Evolutionary conservation across 1,140 invertebrate species (phyloP).

Genomic region (Rhopalosiphum maidis): DNA sequence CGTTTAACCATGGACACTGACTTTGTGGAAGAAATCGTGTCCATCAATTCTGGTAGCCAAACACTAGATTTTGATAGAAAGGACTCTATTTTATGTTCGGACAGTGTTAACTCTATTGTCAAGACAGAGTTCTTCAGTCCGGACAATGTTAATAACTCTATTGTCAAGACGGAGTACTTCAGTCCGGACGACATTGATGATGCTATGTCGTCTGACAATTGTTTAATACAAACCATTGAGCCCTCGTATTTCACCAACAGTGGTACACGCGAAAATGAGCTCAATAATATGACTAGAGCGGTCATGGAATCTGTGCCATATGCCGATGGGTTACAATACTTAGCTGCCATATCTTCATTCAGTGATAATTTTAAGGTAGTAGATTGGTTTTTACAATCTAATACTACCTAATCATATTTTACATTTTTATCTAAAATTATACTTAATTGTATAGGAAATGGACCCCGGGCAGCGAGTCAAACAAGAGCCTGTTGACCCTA

Average conservation of each 20-base stretch:
- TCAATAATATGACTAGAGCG: slow-evolving; percentile 41
- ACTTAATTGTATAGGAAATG: slow-evolving; percentile 30
- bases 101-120: background rate
- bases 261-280: slow-evolving; percentile 10
- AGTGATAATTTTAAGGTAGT: slow-evolving; percentile 57
- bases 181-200: background rate
- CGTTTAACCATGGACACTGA: slow-evolving; percentile 22
- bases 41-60: slow-evolving; percentile 20
- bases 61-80: slow-evolving; percentile 31
- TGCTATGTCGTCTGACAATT: slow-evolving; percentile 30
- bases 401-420: background rate
- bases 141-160: background rate
- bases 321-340: slow-evolving; percentile 57
- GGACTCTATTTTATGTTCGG: background rate
- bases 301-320: slow-evolving; percentile 58
- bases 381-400: background rate
- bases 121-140: slow-evolving; percentile 27
- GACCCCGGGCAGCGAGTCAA: background rate
- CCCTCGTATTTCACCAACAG: slow-evolving; percentile 35
- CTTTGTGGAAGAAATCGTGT: slow-evolving; percentile 49
- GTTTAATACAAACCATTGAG: slow-evolving; percentile 39
- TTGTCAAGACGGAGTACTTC: slow-evolving; percentile 27
- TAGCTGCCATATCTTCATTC: slow-evolving; percentile 58
- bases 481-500: background rate
- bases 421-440: background rate